Base-by-base conservation (phyloP, 2,113 vertebrate species). In the Lipophrys pholis region DNA sequence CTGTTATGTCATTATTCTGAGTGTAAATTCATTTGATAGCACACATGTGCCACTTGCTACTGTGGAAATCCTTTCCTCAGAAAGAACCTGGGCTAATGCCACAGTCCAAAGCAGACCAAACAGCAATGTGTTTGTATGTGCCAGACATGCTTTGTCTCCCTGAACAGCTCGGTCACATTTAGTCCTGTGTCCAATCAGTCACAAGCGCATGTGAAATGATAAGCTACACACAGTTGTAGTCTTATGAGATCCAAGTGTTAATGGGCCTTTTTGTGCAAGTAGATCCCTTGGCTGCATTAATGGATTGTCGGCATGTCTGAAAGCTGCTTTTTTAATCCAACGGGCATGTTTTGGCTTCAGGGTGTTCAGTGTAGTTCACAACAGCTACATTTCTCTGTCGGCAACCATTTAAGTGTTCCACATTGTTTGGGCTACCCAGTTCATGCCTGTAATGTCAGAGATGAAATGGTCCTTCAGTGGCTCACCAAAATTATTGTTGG, bases 291-390 rank as follows among this genome's bases (percentile, higher is more conserved):
- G 54, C 69, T 49, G 39, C 82, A 75, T 69, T 88, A 88, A 84
- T 91, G 89, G 83, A 77, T 81, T 84, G 60, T 69, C 80, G 73
- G 71, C 69, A 80, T 85, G 77, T 85, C 86, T 86, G 73, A 81
- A 88, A 88, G 90, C 85, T 86, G 67, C 49, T 53, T 81, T 60
- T 78, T 86, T 85, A 92, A 91, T 89, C 87, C 75, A 63, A 39
- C 42, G 14, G 58, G 48, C 52, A 83, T 89, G 51, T 76, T 83
- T 87, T 83, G 86, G 85, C 85, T 81, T 64, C 36, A 38, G 49
- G 43, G 60, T 56, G 41, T 42, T 48, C 30, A 21, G 66, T 73
- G 41, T 36, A 40, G 51, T 81, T 82, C 74, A 86, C n/a, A 80
- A 84, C 50, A 38, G 61, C 60, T 78, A 61, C 30, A 52, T 52